phyloP scores from a whole-genome alignment of 2,888 invertebrate genomes.

The Synanthedon andrenaeformis region DNA sequence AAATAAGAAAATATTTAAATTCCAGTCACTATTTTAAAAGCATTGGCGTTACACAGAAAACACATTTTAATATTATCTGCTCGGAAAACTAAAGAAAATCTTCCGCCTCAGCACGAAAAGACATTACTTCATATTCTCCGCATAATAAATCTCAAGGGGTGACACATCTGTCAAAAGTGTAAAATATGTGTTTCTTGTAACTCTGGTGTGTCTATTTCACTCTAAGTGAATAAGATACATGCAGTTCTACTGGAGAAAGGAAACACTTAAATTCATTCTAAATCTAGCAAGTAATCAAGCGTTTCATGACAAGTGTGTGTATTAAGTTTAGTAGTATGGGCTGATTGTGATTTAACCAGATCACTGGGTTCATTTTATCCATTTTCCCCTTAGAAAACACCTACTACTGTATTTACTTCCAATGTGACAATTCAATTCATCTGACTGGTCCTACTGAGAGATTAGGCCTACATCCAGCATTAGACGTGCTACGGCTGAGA shows the following conservation, averaged over 20 bases:
- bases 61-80: slow-evolving; percentile 39
- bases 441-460: too few relatives aligned
- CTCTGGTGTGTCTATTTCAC: slow-evolving; percentile 24
- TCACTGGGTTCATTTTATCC: too few relatives aligned
- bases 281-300: too few relatives aligned
- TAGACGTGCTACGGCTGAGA: too few relatives aligned
- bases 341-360: too few relatives aligned
- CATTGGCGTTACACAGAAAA: slow-evolving; percentile 31
- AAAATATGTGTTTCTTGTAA: slow-evolving; percentile 65
- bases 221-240: slow-evolving; percentile 38
- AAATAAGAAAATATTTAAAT: too few relatives aligned
- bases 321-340: too few relatives aligned
- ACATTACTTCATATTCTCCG: slow-evolving; percentile 54
- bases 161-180: slow-evolving; percentile 67
- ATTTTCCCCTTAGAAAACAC: too few relatives aligned
- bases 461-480: too few relatives aligned
- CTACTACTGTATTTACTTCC: too few relatives aligned
- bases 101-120: slow-evolving; percentile 30
- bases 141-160: slow-evolving; percentile 56
- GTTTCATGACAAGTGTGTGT: too few relatives aligned
- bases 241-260: slow-evolving; percentile 6
- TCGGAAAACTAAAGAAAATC: slow-evolving; percentile 48
- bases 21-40: background rate
- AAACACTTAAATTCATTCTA: background rate
- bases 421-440: too few relatives aligned